These are phyloP conservation scores for Hipparchia semele DNA, from an alignment of 2,888 invertebrate genomes.

Conservation along the genomic window DNA sequence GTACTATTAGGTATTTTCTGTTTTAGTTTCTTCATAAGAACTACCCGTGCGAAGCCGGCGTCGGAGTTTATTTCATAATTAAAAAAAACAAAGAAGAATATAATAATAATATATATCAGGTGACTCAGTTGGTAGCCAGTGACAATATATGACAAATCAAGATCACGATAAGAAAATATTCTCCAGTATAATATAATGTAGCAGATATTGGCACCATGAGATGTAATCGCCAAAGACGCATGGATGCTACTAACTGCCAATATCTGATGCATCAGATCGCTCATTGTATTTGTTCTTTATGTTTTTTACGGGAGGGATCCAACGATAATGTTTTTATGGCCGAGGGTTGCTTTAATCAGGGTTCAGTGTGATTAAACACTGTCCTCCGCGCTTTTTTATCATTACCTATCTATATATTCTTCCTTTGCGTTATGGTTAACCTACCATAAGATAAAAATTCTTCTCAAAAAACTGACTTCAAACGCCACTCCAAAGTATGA, in stretches of 20 bases:
- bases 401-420: neutral
- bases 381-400: slow-evolving; percentile 28
- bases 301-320: slow-evolving; percentile 79
- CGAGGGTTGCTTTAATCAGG: slow-evolving; percentile 76
- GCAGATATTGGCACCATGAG: slow-evolving; percentile 42
- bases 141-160: slow-evolving; percentile 11
- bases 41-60: too few relatives aligned
- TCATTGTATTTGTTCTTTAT: slow-evolving; percentile 81
- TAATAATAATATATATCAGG: neutral
- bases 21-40: too few relatives aligned
- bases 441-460: neutral
- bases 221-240: slow-evolving; percentile 73
- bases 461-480: too few relatives aligned
- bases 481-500: too few relatives aligned
- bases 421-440: slow-evolving; percentile 2
- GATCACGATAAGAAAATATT: slow-evolving; percentile 7
- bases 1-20: too few relatives aligned
- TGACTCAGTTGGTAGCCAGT: neutral
- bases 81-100: neutral
- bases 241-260: slow-evolving; percentile 78
- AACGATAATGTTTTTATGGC: slow-evolving; percentile 83
- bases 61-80: too few relatives aligned
- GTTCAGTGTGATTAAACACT: slow-evolving; percentile 77
- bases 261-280: slow-evolving; percentile 76
- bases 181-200: slow-evolving; percentile 25